Conservation (phyloP, 2,888 invertebrate species). For the Lycaena phlaeas region DNA sequence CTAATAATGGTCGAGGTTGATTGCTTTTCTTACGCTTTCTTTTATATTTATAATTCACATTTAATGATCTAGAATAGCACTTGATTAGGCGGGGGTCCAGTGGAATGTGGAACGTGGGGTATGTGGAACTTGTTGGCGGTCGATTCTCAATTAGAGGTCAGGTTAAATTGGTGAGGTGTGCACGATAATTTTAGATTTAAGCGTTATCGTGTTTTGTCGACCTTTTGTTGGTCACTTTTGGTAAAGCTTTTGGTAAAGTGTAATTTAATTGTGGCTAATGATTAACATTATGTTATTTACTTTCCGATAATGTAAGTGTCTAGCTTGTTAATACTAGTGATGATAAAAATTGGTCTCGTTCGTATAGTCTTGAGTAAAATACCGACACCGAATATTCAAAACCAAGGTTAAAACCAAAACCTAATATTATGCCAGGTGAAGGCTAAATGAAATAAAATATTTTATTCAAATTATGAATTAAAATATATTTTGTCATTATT, state of each 20-base stretch:
- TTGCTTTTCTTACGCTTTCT: conserved; percentile 67
- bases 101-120: conserved; percentile 31
- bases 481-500: too few species aligned
- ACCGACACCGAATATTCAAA: too few species aligned
- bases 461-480: too few species aligned
- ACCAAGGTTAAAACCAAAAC: too few species aligned
- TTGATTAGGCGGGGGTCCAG: conserved; percentile 49
- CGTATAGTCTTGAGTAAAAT: too few species aligned
- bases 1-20: conserved; percentile 59
- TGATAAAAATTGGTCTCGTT: too few species aligned
- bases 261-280: conserved; percentile 47
- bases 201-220: conserved; percentile 56
- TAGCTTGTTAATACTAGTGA: too few species aligned
- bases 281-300: neutral
- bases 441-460: too few species aligned
- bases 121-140: conserved; percentile 17
- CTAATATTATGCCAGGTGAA: too few species aligned
- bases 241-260: conserved; percentile 35
- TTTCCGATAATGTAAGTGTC: neutral
- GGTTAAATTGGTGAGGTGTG: conserved; percentile 35
- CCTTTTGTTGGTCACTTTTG: conserved; percentile 48
- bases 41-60: conserved; percentile 71
- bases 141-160: conserved; percentile 12
- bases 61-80: conserved; percentile 69
- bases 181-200: conserved; percentile 71